Evolutionary conservation across 2,797 vertebrate species (phyloP), one percentile per base, ranked within the genome.

Genomic region (Allobates femoralis): DNA sequence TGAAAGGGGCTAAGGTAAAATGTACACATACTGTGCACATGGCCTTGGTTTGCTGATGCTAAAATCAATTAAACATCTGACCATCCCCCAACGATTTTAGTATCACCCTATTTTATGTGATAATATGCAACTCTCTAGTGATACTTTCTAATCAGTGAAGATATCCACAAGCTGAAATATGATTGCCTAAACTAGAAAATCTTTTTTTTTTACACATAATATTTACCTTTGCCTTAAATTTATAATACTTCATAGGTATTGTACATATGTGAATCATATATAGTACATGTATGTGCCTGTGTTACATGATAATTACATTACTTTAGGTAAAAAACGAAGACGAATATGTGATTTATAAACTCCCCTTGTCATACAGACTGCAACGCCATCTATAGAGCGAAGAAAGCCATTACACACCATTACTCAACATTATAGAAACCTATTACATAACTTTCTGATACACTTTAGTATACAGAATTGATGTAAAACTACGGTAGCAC

Each of bases 351-450:
- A 64, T 74, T 55, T 18, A 5, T 23, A 60, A 32, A 21, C 75
- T 34, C 21, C 10, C 15, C 21, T 37, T 15, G 28, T 79, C 30
- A 60, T 79, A 37, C 21, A 79, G 53, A n/a, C 53, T 58, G 34
- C 55, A 79, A 12, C 60, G 76, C 76, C 76, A 79, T 79, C 76
- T 79, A 51, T 58, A 79, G 76, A 32, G 12, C 8, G 6, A 23
- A 26, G 5, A 5, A 34, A 37, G 32, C 19, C 19, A 58, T 23
- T n/a, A 23, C 53, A 79, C 21, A 10, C 14, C 3, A n/a, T 5
- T 37, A n/a, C n/a, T n/a, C n/a, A n/a, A n/a, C n/a, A n/a, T n/a
- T n/a, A n/a, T n/a, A 41, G 55, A 58, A 73, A n/a, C 37, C 34
- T 19, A 58, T 56, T 77, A 51, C 51, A 32, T 19, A 69, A 37